A percentile compares a stretch with the other conserved stretches of the same genome.
Conservation (phyloP, 2,113 vertebrate species). For the Gyps fulvus region DNA sequence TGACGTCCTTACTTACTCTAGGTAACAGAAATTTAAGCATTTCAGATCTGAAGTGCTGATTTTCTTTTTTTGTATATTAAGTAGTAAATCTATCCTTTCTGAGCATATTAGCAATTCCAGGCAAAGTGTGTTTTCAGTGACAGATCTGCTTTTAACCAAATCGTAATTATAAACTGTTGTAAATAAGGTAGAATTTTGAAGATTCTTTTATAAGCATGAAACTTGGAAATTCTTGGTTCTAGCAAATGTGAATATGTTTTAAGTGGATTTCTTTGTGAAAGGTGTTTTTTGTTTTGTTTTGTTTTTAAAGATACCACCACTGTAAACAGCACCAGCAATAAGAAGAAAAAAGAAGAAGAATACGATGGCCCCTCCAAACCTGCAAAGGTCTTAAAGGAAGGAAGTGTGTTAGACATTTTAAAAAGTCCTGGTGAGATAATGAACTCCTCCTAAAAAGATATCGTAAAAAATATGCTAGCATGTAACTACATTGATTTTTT, state of each 20-base stretch:
- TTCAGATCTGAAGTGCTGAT: background rate
- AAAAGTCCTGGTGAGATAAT: conserved; percentile 85
- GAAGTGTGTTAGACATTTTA: conserved; percentile 93
- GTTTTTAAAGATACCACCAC: conserved; percentile 46
- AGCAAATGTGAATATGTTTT: background rate
- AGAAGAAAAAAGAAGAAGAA: conserved; percentile 76
- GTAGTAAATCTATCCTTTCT: background rate
- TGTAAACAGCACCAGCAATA: conserved; percentile 65
- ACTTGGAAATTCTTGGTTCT: background rate
- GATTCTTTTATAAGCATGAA: background rate
- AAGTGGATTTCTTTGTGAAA: background rate
- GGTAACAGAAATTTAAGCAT: conserved; percentile 66
- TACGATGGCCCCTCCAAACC: conserved; percentile 83
- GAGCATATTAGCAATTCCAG: background rate
- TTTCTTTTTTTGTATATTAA: background rate
- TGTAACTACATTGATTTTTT: background rate
- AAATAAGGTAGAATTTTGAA: background rate
- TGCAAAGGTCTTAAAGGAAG: conserved; percentile 87
- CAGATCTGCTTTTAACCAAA: background rate
- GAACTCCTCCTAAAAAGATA: background rate
- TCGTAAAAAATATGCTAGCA: background rate
- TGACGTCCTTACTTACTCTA: conserved; percentile 59
- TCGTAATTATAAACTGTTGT: background rate
- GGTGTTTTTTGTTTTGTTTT: background rate
- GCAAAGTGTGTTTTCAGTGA: background rate